Evolutionary conservation across 2,113 vertebrate genomes (phyloP).

Genomic region (Macaca mulatta): DNA sequence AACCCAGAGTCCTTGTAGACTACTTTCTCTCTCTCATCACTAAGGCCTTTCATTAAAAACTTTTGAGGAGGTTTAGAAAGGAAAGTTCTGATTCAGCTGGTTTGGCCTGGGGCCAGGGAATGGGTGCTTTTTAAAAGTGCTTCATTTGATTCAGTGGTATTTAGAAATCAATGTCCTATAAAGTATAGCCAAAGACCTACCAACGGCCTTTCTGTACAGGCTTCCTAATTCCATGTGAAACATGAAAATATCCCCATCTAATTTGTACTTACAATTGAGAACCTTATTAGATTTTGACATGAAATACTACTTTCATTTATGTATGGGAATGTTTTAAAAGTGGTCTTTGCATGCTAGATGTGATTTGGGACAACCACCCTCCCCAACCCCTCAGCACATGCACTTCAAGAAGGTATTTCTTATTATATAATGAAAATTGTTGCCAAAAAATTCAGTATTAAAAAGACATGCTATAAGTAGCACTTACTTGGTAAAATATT

Average conservation of each 20-base stretch:
- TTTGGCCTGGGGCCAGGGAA: conserved; percentile 5
- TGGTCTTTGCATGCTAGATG: not conserved
- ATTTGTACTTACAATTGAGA: conserved; percentile 37
- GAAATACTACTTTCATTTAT: conserved; percentile 48
- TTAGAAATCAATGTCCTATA: conserved; percentile 48
- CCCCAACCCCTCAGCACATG: rapidly evolving
- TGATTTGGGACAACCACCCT: not conserved
- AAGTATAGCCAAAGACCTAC: conserved; percentile 21
- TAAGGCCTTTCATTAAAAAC: not conserved
- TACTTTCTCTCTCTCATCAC: not conserved
- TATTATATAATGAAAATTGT: conserved; percentile 44
- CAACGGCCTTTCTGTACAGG: not conserved
- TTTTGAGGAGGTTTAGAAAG: conserved; percentile 17
- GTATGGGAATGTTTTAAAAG: not conserved
- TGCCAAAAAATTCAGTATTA: not conserved
- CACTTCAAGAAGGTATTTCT: conserved; percentile 18
- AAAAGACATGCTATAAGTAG: conserved; percentile 34
- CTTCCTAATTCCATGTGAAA: conserved; percentile 37
- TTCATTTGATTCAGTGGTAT: conserved; percentile 42
- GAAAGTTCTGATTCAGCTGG: conserved; percentile 48
- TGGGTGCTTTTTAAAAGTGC: conserved; percentile 2
- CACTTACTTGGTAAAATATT: conserved; percentile 37
- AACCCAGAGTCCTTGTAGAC: not conserved
- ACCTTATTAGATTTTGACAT: conserved; percentile 27
- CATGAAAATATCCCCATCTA: conserved; percentile 35